Evolutionary conservation across 2,888 invertebrate genomes (phyloP).

Genomic region (Fabriciana adippe): DNA sequence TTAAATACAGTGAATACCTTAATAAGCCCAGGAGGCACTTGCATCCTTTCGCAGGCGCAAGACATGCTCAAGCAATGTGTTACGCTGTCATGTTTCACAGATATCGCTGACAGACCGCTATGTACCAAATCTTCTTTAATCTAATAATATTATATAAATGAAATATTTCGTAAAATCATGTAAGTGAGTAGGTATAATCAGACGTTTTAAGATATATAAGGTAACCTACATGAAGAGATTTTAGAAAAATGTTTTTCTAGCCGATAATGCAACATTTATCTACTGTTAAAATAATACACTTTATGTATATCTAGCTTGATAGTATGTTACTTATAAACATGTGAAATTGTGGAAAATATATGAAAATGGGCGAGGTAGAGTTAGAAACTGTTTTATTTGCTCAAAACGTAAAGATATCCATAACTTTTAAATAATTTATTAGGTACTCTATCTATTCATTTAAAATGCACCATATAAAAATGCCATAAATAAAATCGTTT

Average conservation of each 20-base stretch:
- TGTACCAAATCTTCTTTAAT: slow-evolving; percentile 71
- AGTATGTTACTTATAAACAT: too few species aligned
- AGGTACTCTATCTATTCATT: background rate
- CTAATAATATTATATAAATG: slow-evolving; percentile 45
- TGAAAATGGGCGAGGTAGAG: too few species aligned
- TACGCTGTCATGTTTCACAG: slow-evolving; percentile 70
- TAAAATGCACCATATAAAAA: background rate
- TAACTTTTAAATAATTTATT: background rate
- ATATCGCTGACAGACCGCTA: slow-evolving; percentile 73
- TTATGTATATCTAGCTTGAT: too few species aligned
- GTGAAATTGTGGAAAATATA: too few species aligned
- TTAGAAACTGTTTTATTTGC: too few species aligned
- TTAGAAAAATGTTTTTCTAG: background rate
- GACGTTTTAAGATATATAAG: too few species aligned
- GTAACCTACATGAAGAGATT: background rate
- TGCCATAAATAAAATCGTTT: too few species aligned
- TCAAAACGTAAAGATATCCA: background rate
- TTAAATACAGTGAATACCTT: slow-evolving; percentile 53
- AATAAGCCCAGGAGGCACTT: slow-evolving; percentile 64
- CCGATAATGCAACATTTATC: too few species aligned
- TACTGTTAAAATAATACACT: too few species aligned
- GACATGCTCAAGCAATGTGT: slow-evolving; percentile 69
- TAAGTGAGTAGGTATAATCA: too few species aligned
- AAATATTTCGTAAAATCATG: background rate
- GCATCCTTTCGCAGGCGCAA: slow-evolving; percentile 61